Evolutionary conservation across 2,797 vertebrate genomes (phyloP), one percentile per base, ranked within the genome.

Genomic region (Danionella dracula): DNA sequence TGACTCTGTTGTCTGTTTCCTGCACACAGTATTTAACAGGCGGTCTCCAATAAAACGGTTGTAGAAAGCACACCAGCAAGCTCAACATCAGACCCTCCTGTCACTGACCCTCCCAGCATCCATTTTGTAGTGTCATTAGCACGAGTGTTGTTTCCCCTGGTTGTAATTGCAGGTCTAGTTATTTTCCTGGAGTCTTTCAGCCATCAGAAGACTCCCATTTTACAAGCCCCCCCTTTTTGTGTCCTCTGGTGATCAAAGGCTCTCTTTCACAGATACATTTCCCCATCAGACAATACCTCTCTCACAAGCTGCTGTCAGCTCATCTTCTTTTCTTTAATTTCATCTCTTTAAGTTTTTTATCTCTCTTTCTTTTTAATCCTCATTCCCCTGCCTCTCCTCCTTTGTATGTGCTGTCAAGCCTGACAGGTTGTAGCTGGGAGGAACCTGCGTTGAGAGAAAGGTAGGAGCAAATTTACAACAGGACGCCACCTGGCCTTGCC

Each of bases 351-450:
- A 87, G 84, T 87, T 87, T 86, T 66, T 59, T 46, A 44, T 63
- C 65, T 56, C 85, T 85, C 84, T 87, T 80, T 66, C 71, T 63
- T 50, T 64, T 49, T 61, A 86, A 85, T 86, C 84, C 84, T 77
- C 76, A 64, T 78, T 82, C 81, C 82, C 82, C 80, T 83, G 80
- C 80, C 84, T 85, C 76, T 76, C 79, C 82, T 81, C 81, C 62
- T 89, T 88, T 88, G 86, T 88, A 79, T 79, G 51, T 29, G 53
- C 85, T 89, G 86, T 89, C 85, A 87, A 79, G 83, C 73, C 64
- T 88, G 87, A 87, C 89, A 89, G 87, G 83, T 88, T 84, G 83
- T 86, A 87, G 89, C 88, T 87, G 77, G 83, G 85, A 88, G 89
- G 85, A 80, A 88, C 81, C 81, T 80, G 85, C 80, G 86, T 78